These are phyloP conservation scores for Carpatolechia fugitivella DNA, from an alignment of 2,888 invertebrate genomes.

Conservation along the genomic window DNA sequence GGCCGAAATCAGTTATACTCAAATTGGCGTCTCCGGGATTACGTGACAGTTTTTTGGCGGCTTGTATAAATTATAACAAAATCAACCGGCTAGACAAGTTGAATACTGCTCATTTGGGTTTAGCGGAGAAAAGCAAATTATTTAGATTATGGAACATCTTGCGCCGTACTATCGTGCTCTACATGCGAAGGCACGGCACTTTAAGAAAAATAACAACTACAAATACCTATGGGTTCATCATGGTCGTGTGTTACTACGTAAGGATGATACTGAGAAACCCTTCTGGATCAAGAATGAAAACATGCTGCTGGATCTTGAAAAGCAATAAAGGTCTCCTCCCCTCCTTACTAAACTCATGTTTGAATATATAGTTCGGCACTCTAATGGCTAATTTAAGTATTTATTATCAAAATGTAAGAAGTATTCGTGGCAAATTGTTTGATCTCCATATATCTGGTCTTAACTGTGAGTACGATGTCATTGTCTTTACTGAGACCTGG, in stretches of 20 bases:
- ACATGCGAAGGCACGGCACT: neutral
- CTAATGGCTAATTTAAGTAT: neutral
- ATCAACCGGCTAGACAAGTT: neutral
- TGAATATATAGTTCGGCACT: neutral
- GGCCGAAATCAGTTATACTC: neutral
- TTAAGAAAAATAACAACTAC: neutral
- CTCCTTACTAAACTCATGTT: neutral
- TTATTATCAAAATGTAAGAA: conserved; percentile 1
- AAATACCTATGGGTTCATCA: neutral
- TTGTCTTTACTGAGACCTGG: neutral
- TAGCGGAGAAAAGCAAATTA: neutral
- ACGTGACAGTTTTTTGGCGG: neutral
- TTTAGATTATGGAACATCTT: neutral
- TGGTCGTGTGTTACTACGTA: neutral
- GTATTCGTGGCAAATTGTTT: neutral
- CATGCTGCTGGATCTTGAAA: neutral
- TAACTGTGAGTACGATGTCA: neutral
- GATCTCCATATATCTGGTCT: neutral
- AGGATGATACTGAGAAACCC: neutral
- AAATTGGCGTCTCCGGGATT: neutral
- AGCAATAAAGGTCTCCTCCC: neutral
- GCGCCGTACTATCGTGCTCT: neutral
- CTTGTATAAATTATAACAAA: neutral
- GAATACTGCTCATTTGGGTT: neutral
- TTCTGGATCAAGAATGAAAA: neutral